Conservation (phyloP, 2,888 invertebrate genomes). For the Plagodis dolabraria region DNA sequence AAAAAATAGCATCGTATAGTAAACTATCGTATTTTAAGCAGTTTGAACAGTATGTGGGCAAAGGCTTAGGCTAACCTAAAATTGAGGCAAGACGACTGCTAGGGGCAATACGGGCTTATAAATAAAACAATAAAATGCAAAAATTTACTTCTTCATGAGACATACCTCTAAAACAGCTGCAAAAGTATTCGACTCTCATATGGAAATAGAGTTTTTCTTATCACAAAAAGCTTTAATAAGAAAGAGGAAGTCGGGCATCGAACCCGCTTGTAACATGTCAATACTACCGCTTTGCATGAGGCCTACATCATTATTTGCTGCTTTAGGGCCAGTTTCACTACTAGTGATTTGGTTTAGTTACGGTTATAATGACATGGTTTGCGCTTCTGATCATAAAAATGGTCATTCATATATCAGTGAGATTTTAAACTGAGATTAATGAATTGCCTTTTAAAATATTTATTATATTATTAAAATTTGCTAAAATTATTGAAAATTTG, state of each 20-base stretch:
- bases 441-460: too few relatives aligned
- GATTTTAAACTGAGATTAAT: too few relatives aligned
- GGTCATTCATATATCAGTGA: too few relatives aligned
- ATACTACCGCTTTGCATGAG: constrained; percentile 74
- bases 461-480: too few relatives aligned
- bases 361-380: too few relatives aligned
- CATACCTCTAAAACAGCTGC: constrained; percentile 3
- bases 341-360: background rate
- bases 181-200: constrained; percentile 4
- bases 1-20: too few relatives aligned
- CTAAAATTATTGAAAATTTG: too few relatives aligned
- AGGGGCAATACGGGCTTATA: background rate
- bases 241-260: constrained; percentile 69
- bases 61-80: too few relatives aligned
- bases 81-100: too few relatives aligned
- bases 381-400: too few relatives aligned
- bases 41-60: too few relatives aligned
- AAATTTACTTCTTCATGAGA: background rate
- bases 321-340: constrained; percentile 36
- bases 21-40: too few relatives aligned
- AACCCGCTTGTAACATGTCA: constrained; percentile 74
- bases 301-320: constrained; percentile 77
- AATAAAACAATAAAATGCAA: background rate
- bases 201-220: constrained; percentile 48
- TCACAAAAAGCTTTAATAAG: constrained; percentile 60